These are phyloP conservation scores for Merops nubicus DNA, from an alignment of 2,113 vertebrate genomes.

Conservation along the genomic window DNA sequence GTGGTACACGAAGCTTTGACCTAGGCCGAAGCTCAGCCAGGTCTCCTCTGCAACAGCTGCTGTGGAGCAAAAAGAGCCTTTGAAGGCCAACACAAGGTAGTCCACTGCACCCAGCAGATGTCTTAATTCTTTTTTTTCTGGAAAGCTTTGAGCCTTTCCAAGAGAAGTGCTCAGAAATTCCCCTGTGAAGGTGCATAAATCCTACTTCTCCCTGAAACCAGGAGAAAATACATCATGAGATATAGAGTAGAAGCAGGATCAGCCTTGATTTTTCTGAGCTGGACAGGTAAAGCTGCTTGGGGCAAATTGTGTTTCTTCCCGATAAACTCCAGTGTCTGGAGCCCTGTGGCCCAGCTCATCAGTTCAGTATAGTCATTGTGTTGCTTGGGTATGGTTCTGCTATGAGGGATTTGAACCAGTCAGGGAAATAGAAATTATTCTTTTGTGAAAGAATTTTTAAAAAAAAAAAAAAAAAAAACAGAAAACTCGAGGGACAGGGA, in stretches of 20 bases:
- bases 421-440: neutral
- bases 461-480: too few species aligned
- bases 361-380: neutral
- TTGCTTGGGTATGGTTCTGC: neutral
- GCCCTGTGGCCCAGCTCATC: neutral
- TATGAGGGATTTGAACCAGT: neutral
- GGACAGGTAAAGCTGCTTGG: neutral
- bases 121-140: neutral
- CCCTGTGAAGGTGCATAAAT: neutral
- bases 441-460: too few species aligned
- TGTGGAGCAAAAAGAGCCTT: neutral
- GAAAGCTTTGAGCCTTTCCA: neutral
- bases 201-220: neutral
- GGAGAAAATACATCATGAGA: neutral
- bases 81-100: neutral
- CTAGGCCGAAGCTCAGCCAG: neutral
- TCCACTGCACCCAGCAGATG: neutral
- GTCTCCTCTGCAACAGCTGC: neutral
- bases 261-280: neutral
- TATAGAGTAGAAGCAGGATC: neutral
- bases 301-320: neutral
- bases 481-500: neutral
- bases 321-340: neutral
- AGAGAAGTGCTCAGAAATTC: neutral
- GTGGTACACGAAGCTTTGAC: rapidly evolving